phyloP scores from a whole-genome alignment of 2,888 invertebrate genomes.

The Choristoneura rosaceana region DNA sequence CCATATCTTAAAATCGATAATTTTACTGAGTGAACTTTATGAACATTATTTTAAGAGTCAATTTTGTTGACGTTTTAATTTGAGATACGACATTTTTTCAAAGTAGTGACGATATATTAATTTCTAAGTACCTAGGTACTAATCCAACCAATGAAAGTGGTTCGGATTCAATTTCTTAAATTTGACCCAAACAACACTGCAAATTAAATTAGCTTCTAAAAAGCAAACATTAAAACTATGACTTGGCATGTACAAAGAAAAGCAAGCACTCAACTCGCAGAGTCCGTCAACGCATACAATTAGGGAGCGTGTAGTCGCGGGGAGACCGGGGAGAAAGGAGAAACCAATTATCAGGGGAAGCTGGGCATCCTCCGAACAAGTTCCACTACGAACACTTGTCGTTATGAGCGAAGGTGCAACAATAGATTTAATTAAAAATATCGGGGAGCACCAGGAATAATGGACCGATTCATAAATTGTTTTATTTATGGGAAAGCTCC shows the following conservation, averaged over 20 bases:
- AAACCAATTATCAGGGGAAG: conserved; percentile 65
- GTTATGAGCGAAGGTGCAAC: conserved; percentile 77
- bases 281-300: conserved; percentile 66
- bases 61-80: no score
- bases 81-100: no score
- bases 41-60: no score
- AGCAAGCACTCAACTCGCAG: conserved; percentile 21
- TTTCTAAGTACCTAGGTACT: no score
- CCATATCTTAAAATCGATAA: no score
- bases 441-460: conserved; percentile 53
- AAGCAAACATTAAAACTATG: conserved; percentile 4
- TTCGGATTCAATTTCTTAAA: no score
- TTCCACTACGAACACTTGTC: conserved; percentile 68
- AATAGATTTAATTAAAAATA: conserved; percentile 74
- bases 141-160: no score
- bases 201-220: not conserved
- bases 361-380: conserved; percentile 52
- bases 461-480: conserved; percentile 41
- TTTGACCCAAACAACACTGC: no score
- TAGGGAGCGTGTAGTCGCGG: conserved; percentile 52
- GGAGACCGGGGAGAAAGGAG: conserved; percentile 51
- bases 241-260: conserved; percentile 22
- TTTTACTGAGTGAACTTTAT: no score
- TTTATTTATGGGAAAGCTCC: conserved; percentile 38
- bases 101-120: no score